Evolutionary conservation across 1,140 invertebrate genomes (phyloP), one percentile per base, ranked within the genome.

Genomic region (Tetramorium simillimum): DNA sequence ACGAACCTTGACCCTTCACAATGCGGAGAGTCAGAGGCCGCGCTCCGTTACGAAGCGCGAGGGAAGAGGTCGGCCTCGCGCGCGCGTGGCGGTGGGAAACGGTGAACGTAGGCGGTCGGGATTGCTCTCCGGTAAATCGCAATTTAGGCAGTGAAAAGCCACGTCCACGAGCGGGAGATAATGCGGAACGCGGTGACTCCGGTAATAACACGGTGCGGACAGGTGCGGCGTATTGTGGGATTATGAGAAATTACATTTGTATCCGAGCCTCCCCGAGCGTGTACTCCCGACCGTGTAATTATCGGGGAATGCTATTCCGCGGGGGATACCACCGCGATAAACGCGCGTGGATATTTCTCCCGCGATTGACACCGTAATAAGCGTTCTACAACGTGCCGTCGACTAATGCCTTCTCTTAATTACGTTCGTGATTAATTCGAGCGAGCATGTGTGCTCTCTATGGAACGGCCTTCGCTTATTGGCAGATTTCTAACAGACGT

Each of bases 1-100:
- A 40, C 60, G 62, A 87, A 87, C 80, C 62, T 87, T 85, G 81
- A 87, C 81, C 69, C 18, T 75, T 28, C 21, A 82, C 49, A 87
- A 75, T 88, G 76, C 43, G 53, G 49, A 75, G n/a, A 40, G 58
- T 75, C 58, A 2, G 24, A 46, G 80, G 10, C 21, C 37, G 0
- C 49, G 58, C 77, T 37, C 28, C 21, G 49, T 53, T 53, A 43
- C 72, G 12, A 10, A 37, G 24, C 33, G 40, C 33, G 40, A 67
- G 70, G 75, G 86, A 80, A 72, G 51, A 33, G 18, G 12, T 18
- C 69, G 51, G 10, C 3, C 18, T 33, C 33, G 33, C 58, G 80
- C 85, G 46, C n/a, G n/a, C n/a, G n/a, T n/a, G n/a, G n/a, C 24
- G 37, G 53, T 73, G 65, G n/a, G 65, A 88, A 82, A 33, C 37